Evolutionary conservation across 2,797 vertebrate species (phyloP).

Genomic region (Pangasius djambal): DNA sequence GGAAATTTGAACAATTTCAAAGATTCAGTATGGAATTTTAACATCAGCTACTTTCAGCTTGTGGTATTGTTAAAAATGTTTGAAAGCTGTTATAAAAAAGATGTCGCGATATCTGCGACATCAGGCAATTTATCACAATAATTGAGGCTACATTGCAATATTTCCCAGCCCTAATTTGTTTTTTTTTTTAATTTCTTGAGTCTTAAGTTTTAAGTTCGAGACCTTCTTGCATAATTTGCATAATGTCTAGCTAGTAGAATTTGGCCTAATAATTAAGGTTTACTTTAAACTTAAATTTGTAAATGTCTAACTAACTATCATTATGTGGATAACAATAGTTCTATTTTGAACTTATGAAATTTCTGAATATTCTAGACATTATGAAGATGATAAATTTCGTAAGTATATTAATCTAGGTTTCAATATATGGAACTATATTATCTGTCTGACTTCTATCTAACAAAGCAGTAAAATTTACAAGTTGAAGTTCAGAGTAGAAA

Average conservation of each 20-base stretch:
- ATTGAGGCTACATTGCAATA: not conserved
- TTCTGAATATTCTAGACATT: not conserved
- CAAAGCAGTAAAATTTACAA: not conserved
- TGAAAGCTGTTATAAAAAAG: not conserved
- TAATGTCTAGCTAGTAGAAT: not conserved
- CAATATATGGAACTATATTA: not conserved
- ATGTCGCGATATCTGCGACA: not conserved
- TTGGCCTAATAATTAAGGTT: not conserved
- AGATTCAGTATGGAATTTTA: not conserved
- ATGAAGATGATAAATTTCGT: not conserved
- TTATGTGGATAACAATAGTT: not conserved
- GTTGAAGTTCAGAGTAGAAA: not conserved
- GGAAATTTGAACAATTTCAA: not conserved
- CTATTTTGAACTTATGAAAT: not conserved
- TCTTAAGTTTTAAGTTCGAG: not conserved
- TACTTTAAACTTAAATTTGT: not conserved
- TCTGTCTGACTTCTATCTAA: not conserved
- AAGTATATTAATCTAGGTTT: no score
- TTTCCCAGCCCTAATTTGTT: not conserved
- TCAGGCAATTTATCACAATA: not conserved
- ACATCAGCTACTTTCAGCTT: not conserved
- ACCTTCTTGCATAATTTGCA: not conserved
- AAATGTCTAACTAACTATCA: not conserved
- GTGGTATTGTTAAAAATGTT: no score
- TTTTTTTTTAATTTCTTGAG: not conserved